Conservation (phyloP, 2,113 vertebrate genomes). For the Andinoacara biseriatus region DNA sequence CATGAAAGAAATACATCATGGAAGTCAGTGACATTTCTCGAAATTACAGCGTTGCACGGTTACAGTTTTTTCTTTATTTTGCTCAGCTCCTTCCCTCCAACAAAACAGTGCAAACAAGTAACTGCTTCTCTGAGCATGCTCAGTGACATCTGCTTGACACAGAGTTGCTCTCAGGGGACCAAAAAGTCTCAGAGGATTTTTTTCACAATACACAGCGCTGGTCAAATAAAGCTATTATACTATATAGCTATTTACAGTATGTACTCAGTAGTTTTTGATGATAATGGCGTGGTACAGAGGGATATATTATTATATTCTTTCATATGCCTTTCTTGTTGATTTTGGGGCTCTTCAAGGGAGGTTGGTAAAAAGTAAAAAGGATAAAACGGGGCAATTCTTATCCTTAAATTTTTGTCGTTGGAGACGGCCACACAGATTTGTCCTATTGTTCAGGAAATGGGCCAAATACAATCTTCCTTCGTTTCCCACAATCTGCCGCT, state of each 20-base stretch:
- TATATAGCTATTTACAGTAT: not conserved
- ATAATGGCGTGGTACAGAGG: not conserved
- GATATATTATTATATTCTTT: conserved; percentile 3
- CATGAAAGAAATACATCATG: not conserved
- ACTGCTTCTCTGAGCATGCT: conserved; percentile 44
- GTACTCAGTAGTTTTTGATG: not conserved
- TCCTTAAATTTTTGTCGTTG: conserved; percentile 31
- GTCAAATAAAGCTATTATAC: not conserved
- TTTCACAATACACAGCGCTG: conserved; percentile 17
- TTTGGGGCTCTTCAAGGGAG: not conserved
- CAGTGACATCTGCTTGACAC: conserved; percentile 39
- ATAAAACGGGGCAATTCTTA: not conserved
- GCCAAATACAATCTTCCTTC: conserved; percentile 35
- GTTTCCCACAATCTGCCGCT: conserved; percentile 21
- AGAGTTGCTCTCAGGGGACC: conserved; percentile 31
- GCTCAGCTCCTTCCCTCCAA: conserved; percentile 14
- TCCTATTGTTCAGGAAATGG: conserved; percentile 53
- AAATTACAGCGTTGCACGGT: not conserved
- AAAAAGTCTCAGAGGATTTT: conserved; percentile 30
- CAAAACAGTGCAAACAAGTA: conserved; percentile 22
- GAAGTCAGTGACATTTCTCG: conserved; percentile 7
- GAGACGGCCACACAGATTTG: conserved; percentile 15
- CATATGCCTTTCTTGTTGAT: not conserved
- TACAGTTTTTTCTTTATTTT: conserved; percentile 1
- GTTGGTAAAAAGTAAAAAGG: not conserved